Base-by-base conservation (phyloP, 2,888 invertebrate species). In the Cataglyphis rosenhaueri region DNA sequence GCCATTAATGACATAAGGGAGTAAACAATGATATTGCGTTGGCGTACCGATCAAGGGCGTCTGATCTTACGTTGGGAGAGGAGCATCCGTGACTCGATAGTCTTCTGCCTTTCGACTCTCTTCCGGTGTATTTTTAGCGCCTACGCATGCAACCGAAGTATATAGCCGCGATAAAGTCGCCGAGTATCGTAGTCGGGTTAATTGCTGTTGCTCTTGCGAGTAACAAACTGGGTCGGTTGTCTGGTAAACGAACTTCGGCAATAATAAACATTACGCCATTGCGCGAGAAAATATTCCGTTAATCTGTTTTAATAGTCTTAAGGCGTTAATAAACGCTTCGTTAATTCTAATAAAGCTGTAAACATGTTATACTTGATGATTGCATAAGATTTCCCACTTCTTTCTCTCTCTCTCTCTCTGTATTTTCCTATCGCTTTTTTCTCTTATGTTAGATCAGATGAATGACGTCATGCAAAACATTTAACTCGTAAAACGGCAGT, bases 1-100 rank as follows among this genome's bases (percentile, higher is more conserved):
- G 21, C 10, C 65, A 82, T 83, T 74, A 83, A 73, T 86, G 89
- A 89, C 86, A 85, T 84, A 79, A 84, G 88, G 48, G 8, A 59
- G 61, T 61, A 81, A 59, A 81, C 76, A 82, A 86, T 81, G 78
- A 68, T 87, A 83, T 73, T 76, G 87, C 66, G 83, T 57, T 25
- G 38, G 82, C 65, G 84, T 59, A 38, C 32, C 64, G 84, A 82
- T 78, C 84, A 88, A 88, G 87, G 89, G 32, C 81, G 64, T 41
- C 82, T 38, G 57, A 81, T 68, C 65, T 68, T 25, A 3, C 38
- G 21, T 18, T 48, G 52, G 21, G 25, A 57, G 74, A 74, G 74
- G 48, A 61, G 62, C 74, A 62, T 0, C 12, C 35, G 52, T n/a
- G 25, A 18, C n/a, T 62, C 55, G 38, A 48, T 15, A 21, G 59